These are phyloP conservation scores for Dipodomys spectabilis DNA, from an alignment of 2,113 vertebrate species.

Conservation along the genomic window DNA sequence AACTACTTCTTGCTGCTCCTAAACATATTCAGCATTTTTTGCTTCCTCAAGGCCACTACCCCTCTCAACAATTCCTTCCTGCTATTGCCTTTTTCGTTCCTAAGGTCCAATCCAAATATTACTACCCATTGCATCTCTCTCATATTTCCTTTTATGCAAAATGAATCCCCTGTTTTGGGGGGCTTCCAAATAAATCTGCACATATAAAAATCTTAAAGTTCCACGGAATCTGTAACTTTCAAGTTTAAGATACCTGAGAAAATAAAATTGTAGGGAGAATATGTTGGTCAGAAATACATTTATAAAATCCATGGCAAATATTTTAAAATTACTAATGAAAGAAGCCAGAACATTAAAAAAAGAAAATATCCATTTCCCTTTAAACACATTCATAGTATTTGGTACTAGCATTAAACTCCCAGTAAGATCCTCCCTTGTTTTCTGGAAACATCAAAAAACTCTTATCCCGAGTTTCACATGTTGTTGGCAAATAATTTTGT, in stretches of 20 bases:
- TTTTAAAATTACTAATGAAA: constrained; percentile 12
- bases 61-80: background rate
- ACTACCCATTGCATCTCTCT: background rate
- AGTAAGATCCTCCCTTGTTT: background rate
- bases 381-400: background rate
- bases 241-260: constrained; percentile 23
- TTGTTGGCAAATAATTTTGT: constrained; percentile 3
- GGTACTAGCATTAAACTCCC: background rate
- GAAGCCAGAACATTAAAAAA: background rate
- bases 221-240: background rate
- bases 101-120: constrained; percentile 1
- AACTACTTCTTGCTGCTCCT: background rate
- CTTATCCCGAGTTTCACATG: background rate
- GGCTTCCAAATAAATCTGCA: constrained; percentile 24
- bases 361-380: background rate
- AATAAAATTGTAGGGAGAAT: background rate
- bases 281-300: constrained; percentile 19
- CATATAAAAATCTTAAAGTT: constrained; percentile 3
- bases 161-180: constrained; percentile 31
- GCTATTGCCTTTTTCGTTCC: background rate
- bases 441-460: constrained; percentile 7
- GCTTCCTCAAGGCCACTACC: background rate
- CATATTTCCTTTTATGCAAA: background rate
- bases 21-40: background rate
- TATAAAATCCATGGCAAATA: background rate